phyloP scores from a whole-genome alignment of 2,888 invertebrate genomes.

The Liodrosophila aerea region DNA sequence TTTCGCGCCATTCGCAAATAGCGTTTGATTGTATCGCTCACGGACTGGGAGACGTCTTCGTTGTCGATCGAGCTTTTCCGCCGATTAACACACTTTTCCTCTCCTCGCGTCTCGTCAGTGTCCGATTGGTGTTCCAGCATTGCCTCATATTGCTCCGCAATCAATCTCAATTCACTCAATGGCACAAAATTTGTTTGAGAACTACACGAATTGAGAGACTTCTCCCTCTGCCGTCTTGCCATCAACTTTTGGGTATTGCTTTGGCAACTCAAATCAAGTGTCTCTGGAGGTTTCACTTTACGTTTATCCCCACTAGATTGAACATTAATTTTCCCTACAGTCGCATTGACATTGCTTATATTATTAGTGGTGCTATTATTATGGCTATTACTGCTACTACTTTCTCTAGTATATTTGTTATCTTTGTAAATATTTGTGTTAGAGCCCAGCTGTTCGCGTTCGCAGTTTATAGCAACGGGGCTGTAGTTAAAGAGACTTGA shows the following conservation, averaged over 20 bases:
- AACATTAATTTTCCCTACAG: too few species aligned
- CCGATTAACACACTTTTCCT: conserved; percentile 76
- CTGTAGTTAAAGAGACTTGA: conserved; percentile 56
- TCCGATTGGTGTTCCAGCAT: conserved; percentile 60
- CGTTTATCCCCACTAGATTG: conserved; percentile 10
- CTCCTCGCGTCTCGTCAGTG: conserved; percentile 67
- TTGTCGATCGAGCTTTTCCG: conserved; percentile 91
- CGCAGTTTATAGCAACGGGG: conserved; percentile 13
- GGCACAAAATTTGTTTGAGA: conserved; percentile 80
- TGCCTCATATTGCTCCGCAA: conserved; percentile 76
- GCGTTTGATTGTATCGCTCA: conserved; percentile 92
- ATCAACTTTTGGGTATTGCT: too few species aligned
- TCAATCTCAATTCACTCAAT: conserved; percentile 70
- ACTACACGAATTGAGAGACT: conserved; percentile 54
- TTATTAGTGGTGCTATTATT: too few species aligned
- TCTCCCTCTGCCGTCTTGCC: too few species aligned
- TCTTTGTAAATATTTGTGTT: not conserved
- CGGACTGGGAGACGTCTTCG: conserved; percentile 93
- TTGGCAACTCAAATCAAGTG: conserved; percentile 32
- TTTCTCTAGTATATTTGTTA: not conserved
- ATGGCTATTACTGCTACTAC: not conserved
- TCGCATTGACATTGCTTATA: not conserved
- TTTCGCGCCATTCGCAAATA: conserved; percentile 94
- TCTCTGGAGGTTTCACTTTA: conserved; percentile 52
- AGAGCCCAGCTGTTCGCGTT: too few species aligned